phyloP scores from a whole-genome alignment of 1,140 invertebrate species.

The Archivesica marissinica region DNA sequence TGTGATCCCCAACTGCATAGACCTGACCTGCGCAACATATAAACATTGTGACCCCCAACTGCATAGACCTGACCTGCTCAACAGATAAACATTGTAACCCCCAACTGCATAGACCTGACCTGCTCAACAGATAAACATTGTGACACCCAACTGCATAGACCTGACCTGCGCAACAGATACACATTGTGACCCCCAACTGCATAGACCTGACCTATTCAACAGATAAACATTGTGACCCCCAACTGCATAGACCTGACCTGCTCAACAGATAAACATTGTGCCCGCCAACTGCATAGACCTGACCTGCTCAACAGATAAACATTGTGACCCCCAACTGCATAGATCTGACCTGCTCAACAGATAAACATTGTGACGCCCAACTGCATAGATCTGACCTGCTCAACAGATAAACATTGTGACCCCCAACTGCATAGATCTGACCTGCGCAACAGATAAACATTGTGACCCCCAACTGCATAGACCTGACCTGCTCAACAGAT shows the following conservation, averaged over 20 bases:
- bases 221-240: conserved; percentile 83
- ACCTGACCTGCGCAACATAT: conserved; percentile 77
- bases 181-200: conserved; percentile 84
- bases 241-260: conserved; percentile 82
- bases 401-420: conserved; percentile 80
- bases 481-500: conserved; percentile 75
- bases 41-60: conserved; percentile 83
- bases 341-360: conserved; percentile 77
- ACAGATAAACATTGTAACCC: conserved; percentile 81
- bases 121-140: conserved; percentile 77
- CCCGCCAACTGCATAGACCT: conserved; percentile 83
- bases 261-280: conserved; percentile 79
- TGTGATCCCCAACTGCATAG: conserved; percentile 83
- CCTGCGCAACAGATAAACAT: conserved; percentile 79
- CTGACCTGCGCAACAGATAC: conserved; percentile 71
- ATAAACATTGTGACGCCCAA: conserved; percentile 84
- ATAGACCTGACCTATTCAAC: conserved; percentile 79
- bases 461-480: conserved; percentile 83
- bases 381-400: conserved; percentile 82
- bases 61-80: conserved; percentile 81
- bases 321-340: conserved; percentile 84
- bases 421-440: conserved; percentile 82
- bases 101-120: conserved; percentile 83
- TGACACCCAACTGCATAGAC: conserved; percentile 84
- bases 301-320: conserved; percentile 75